Evolutionary conservation across 2,797 vertebrate species (phyloP).

Genomic region (Myotis pilosus): DNA sequence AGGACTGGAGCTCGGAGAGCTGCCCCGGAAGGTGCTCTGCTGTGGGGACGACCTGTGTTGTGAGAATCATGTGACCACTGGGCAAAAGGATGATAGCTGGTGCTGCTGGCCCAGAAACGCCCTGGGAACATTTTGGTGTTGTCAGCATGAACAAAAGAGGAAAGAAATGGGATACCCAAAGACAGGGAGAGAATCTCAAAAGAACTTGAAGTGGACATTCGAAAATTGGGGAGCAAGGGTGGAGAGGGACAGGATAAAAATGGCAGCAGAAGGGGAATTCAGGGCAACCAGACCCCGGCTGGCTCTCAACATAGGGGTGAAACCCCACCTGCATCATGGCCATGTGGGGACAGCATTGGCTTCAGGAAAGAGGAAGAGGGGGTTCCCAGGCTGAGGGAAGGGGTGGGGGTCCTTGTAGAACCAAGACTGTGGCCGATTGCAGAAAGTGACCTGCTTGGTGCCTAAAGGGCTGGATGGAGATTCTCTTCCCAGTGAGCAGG

Average conservation of each 20-base stretch:
- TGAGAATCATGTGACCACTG: fast-evolving
- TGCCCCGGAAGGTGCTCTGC: fast-evolving
- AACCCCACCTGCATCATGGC: not conserved
- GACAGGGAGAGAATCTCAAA: no score
- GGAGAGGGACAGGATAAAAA: no score
- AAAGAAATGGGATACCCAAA: not conserved
- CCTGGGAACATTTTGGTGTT: not conserved
- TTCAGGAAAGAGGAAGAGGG: not conserved
- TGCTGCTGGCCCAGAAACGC: no score
- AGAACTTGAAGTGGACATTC: not conserved
- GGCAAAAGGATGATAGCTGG: not conserved
- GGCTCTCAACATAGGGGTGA: not conserved
- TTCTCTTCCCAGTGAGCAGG: not conserved
- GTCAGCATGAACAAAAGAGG: not conserved
- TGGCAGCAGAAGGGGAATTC: fast-evolving
- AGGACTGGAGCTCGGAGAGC: not conserved
- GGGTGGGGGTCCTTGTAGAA: not conserved
- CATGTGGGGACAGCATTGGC: not conserved
- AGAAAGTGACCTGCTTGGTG: not conserved
- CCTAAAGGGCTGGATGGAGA: not conserved
- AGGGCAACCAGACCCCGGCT: not conserved
- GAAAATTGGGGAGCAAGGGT: not conserved
- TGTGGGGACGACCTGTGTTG: fast-evolving
- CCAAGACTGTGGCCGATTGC: not conserved
- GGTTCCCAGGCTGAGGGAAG: not conserved